A percentile compares a stretch with the other conserved stretches of the same genome.
These are phyloP conservation scores for Drymodes brunneopygia DNA, from an alignment of 2,113 vertebrate genomes.

Conservation along the genomic window DNA sequence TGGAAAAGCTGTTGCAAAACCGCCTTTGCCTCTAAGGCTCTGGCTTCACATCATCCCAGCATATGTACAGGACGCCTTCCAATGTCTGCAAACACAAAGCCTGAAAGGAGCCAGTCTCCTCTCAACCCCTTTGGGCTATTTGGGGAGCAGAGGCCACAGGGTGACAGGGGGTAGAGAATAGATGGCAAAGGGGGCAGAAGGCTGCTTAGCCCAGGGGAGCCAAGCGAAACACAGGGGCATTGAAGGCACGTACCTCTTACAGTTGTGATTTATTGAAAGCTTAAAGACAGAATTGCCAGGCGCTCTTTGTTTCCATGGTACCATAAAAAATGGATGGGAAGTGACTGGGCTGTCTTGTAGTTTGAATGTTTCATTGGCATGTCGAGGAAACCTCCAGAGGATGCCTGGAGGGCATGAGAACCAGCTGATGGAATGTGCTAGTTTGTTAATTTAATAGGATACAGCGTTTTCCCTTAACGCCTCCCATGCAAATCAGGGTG, in stretches of 20 bases:
- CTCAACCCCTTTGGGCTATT: background rate
- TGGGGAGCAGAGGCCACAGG: background rate
- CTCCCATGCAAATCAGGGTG: background rate
- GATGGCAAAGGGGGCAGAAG: background rate
- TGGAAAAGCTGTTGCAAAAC: conserved; percentile 20
- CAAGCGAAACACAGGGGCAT: background rate
- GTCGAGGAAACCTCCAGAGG: conserved; percentile 58
- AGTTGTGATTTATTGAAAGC: conserved; percentile 49
- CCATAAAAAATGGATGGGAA: conserved; percentile 66
- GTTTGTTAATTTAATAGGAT: conserved; percentile 62
- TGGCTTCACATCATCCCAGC: background rate
- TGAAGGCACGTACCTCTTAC: background rate
- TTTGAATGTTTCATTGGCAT: conserved; percentile 57
- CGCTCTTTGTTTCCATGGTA: conserved; percentile 62
- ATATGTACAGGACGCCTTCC: background rate
- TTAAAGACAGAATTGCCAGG: conserved; percentile 14
- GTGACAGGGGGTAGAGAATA: background rate
- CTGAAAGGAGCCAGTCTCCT: background rate
- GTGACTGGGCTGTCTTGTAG: conserved; percentile 57
- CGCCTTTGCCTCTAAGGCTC: background rate
- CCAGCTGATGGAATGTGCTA: conserved; percentile 50
- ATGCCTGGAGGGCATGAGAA: conserved; percentile 60
- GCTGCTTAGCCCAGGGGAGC: background rate
- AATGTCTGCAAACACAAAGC: background rate
- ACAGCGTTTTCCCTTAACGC: conserved; percentile 26